Conservation (phyloP, 2,797 vertebrate species). For the Todus mexicanus region DNA sequence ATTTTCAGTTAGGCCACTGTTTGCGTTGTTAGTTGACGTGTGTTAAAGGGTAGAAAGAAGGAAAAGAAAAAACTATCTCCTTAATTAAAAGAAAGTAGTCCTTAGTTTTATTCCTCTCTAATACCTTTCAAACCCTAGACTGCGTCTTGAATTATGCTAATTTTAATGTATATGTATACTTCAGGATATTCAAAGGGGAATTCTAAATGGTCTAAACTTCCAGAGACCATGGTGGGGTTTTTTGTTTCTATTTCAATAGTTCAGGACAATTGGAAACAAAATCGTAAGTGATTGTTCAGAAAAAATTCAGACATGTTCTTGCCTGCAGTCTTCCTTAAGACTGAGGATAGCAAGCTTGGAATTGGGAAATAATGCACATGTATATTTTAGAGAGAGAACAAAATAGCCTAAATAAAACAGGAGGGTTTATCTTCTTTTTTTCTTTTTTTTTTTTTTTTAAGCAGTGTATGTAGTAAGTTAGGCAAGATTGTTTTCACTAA, state of each 20-base stretch:
- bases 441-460: background rate
- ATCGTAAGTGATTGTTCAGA: slow-evolving; percentile 46
- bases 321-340: background rate
- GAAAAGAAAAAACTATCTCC: background rate
- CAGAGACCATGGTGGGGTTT: slow-evolving; percentile 5
- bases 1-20: slow-evolving; percentile 51
- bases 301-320: background rate
- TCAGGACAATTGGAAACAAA: slow-evolving; percentile 39
- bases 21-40: background rate
- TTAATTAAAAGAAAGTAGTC: slow-evolving; percentile 31
- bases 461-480: background rate
- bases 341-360: background rate
- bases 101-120: slow-evolving; percentile 11
- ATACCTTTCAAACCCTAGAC: slow-evolving; percentile 9
- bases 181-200: slow-evolving; percentile 62
- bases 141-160: slow-evolving; percentile 55
- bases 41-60: background rate
- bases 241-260: slow-evolving; percentile 65
- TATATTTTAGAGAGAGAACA: background rate
- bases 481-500: background rate
- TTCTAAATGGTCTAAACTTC: slow-evolving; percentile 59
- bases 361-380: slow-evolving; percentile 20
- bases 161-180: slow-evolving; percentile 60
- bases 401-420: background rate
- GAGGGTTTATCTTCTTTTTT: background rate